Conservation (phyloP, 2,113 vertebrate species). For the Proteles cristata region DNA sequence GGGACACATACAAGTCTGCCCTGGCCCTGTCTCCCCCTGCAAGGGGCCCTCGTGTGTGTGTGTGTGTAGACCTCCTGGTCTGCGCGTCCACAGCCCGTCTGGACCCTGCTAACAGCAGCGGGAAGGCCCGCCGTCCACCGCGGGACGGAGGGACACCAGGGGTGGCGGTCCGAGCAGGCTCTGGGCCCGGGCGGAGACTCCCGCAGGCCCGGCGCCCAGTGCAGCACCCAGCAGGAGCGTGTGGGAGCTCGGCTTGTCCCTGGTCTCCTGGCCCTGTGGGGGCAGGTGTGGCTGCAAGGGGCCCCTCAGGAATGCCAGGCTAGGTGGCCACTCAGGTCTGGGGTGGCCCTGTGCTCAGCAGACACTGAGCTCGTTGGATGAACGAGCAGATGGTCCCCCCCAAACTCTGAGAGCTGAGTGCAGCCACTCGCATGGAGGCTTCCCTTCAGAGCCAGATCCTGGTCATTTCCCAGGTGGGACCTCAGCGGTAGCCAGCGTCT, state of each 20-base stretch:
- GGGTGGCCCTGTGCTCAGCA: not conserved
- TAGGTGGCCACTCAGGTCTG: not conserved
- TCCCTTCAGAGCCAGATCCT: not conserved
- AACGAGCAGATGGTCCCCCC: not conserved
- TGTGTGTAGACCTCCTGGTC: not conserved
- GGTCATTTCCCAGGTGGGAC: not conserved
- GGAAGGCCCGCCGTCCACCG: not conserved
- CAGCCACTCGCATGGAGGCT: not conserved
- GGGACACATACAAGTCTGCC: no score
- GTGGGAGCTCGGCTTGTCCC: no score
- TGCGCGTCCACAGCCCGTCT: not conserved
- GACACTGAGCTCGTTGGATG: not conserved
- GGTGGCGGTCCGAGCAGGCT: not conserved
- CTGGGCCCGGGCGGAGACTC: not conserved
- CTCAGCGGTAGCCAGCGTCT: not conserved
- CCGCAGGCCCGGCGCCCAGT: not conserved
- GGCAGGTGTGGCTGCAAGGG: no score
- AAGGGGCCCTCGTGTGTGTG: no score
- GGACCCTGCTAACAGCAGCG: not conserved
- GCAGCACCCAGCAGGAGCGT: no score
- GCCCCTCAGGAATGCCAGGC: not conserved
- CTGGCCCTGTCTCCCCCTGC: accelerated
- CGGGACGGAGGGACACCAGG: no score
- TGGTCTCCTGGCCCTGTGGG: not conserved
- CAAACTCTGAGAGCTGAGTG: not conserved